Evolutionary conservation across 1,140 invertebrate species (phyloP).

Genomic region (Euschistus heros): DNA sequence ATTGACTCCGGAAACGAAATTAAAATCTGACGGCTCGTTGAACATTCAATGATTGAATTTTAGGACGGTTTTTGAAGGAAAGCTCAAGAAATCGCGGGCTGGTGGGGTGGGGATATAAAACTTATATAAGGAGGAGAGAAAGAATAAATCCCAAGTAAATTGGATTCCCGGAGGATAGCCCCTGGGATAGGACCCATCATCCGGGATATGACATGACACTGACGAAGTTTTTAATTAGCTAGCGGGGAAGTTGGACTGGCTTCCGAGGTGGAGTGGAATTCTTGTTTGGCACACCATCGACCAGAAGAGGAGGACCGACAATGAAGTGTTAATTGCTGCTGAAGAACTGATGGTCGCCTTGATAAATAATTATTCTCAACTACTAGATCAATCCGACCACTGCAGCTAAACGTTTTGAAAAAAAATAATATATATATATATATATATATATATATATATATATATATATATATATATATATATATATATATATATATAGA

Average conservation of each 20-base stretch:
- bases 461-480: too few relatives aligned
- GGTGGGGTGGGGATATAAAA: neutral
- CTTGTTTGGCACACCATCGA: too few relatives aligned
- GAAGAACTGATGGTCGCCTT: too few relatives aligned
- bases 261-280: neutral
- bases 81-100: neutral
- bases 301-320: too few relatives aligned
- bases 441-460: too few relatives aligned
- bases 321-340: too few relatives aligned
- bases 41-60: neutral
- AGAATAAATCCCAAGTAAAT: slow-evolving; percentile 8
- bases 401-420: too few relatives aligned
- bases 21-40: neutral
- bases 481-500: too few relatives aligned
- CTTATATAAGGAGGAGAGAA: neutral
- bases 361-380: too few relatives aligned
- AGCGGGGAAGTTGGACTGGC: neutral
- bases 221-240: slow-evolving; percentile 10
- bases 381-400: too few relatives aligned
- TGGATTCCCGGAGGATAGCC: neutral
- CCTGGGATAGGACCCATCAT: neutral
- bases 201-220: slow-evolving; percentile 4
- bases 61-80: neutral
- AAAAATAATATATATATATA: too few relatives aligned
- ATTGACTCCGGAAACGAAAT: neutral